Evolutionary conservation across 2,113 vertebrate genomes (phyloP).

Genomic region (Caranx ignobilis): DNA sequence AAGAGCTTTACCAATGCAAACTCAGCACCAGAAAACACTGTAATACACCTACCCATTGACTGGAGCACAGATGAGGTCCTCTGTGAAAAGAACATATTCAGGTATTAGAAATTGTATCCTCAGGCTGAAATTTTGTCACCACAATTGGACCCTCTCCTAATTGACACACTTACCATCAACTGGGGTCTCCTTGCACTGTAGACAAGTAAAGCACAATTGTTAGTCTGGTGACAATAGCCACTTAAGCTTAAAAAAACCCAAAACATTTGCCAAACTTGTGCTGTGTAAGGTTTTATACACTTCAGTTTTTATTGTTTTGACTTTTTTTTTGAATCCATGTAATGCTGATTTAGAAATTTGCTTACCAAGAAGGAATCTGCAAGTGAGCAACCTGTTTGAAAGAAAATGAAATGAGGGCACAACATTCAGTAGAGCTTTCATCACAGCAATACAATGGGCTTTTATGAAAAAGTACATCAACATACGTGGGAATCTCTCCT

Average conservation of each 20-base stretch:
- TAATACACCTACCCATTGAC: slow-evolving; percentile 32
- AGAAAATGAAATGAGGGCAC: background rate
- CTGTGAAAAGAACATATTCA: slow-evolving; percentile 6
- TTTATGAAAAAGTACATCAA: background rate
- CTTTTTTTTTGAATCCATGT: too few relatives aligned
- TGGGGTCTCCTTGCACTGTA: slow-evolving; percentile 59
- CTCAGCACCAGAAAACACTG: background rate
- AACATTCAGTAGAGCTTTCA: background rate
- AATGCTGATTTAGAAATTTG: background rate
- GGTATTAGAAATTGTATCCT: background rate
- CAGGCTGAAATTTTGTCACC: background rate
- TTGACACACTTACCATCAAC: slow-evolving; percentile 57
- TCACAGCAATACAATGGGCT: too few relatives aligned
- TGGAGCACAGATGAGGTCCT: slow-evolving; percentile 46
- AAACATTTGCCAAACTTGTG: too few relatives aligned
- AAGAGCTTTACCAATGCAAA: background rate
- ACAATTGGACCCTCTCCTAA: background rate
- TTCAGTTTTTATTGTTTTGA: too few relatives aligned
- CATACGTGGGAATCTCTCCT: slow-evolving; percentile 38
- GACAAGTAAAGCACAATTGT: slow-evolving; percentile 12
- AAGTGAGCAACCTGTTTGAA: background rate
- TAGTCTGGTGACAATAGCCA: background rate
- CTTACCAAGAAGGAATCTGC: background rate
- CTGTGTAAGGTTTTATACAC: too few relatives aligned
- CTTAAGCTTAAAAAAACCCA: background rate